Base-by-base conservation (phyloP, 2,888 invertebrate species). In the Cactoblastis cactorum region DNA sequence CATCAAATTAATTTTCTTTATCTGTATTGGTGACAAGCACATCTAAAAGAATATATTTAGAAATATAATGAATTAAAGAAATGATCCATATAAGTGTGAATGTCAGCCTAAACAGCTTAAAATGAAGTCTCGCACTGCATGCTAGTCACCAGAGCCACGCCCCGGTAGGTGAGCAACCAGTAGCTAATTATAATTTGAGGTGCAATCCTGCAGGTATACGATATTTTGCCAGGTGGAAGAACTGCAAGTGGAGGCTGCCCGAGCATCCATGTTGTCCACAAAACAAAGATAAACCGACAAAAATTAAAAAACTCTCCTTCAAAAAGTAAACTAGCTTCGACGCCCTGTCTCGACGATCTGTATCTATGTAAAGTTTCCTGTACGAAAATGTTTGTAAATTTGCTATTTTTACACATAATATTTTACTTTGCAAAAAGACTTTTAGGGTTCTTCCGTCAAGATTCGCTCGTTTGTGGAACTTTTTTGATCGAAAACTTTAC, bases 191-290 rank as follows among this genome's bases (percentile, higher is more conserved):
- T 89, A 89, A 89, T 87, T 67, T 87, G 70, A 86, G 87, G 87
- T 89, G 82, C 87, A 89, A 89, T 89, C 88, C 90, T 88, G 89
- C 92, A 92, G 92, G 92, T 95, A 94, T 91, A 93, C 94, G 90
- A 94, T 94, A 91, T 94, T 94, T 92, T 94, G 94, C 92, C 94
- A 94, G 92, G 94, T 94, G 94, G 94, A 94, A 91, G 94, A 94
- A 91, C 93, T 94, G 90, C 94, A 94, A 91, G 92, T 93, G 87
- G 94, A 94, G 91, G 93, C 92, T 85, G 92, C 93, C 84, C 91
- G 93, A 90, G 91, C 92, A 82, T 89, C 91, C 83, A 90, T 93
- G 90, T 91, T 92, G 88, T 91, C 92, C 85, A 90, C 90, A 84
- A 90, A 90, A 82, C 90, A 91, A 87, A 90, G 90, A 90, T 90